Percentiles rank a stretch among this genome's conserved stretches.
phyloP scores from a whole-genome alignment of 1,140 invertebrate genomes.

The Trypoxylus dichotomus region DNA sequence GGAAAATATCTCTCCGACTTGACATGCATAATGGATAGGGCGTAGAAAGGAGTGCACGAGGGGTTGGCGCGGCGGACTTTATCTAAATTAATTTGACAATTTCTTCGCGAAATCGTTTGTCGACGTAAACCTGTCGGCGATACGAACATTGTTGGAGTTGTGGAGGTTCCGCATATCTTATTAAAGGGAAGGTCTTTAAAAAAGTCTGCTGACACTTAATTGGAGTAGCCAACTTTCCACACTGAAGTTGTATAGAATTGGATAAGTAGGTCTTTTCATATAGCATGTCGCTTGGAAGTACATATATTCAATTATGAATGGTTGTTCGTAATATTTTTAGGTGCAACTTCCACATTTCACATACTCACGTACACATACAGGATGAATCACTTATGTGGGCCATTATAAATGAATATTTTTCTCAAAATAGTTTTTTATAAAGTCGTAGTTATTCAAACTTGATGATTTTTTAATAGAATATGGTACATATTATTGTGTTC shows the following conservation, averaged over 20 bases:
- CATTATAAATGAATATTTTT: too few species aligned
- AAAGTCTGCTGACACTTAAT: not conserved
- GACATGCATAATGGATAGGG: conserved; percentile 5
- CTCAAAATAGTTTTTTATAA: too few species aligned
- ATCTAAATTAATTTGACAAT: conserved; percentile 21
- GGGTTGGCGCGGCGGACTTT: not conserved
- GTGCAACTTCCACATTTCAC: too few species aligned
- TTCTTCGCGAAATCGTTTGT: not conserved
- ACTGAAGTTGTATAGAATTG: not conserved
- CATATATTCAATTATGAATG: too few species aligned
- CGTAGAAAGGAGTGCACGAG: not conserved
- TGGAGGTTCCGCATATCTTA: not conserved
- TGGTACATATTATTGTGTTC: too few species aligned
- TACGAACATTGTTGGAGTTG: not conserved
- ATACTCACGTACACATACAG: too few species aligned
- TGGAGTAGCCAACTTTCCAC: not conserved
- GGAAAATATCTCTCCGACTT: conserved; percentile 20
- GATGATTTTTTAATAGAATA: too few species aligned
- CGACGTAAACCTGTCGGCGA: not conserved
- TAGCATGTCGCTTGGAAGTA: too few species aligned
- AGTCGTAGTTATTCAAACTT: too few species aligned
- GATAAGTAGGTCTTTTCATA: too few species aligned
- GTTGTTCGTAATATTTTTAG: too few species aligned
- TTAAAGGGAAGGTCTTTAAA: not conserved
- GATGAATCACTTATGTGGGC: too few species aligned